A percentile compares a stretch with the other conserved stretches of the same genome.
Evolutionary conservation across 2,113 vertebrate species (phyloP).

Genomic region (Maylandia zebra): DNA sequence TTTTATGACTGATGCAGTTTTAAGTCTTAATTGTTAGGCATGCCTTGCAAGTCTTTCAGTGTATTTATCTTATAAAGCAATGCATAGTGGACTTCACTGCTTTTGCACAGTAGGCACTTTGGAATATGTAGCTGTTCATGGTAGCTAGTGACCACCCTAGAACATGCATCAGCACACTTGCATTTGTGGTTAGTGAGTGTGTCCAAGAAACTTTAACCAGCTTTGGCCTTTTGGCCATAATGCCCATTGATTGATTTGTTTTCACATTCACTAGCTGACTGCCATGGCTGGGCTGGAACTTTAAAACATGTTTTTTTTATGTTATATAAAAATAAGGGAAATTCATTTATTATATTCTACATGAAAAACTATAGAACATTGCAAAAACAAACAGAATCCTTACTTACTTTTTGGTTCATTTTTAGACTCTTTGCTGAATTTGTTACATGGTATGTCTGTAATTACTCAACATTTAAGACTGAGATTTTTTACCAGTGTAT

Average conservation of each 20-base stretch:
- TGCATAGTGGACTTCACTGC: not conserved
- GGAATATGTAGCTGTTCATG: conserved; percentile 6
- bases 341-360: not conserved
- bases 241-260: conserved; percentile 15
- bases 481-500: not conserved
- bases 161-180: conserved; percentile 54
- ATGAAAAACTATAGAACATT: not conserved
- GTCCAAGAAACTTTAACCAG: conserved; percentile 45
- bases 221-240: conserved; percentile 37
- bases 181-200: conserved; percentile 47
- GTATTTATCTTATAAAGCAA: not conserved
- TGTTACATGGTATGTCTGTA: not conserved
- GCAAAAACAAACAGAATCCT: not conserved
- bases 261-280: conserved; percentile 21
- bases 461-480: not conserved
- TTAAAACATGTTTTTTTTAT: not conserved
- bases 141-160: conserved; percentile 49
- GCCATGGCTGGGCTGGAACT: not conserved
- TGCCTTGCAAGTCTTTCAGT: not conserved
- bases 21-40: not conserved
- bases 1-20: not conserved
- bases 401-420: not conserved
- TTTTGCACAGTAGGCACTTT: not conserved
- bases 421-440: not conserved
- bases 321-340: not conserved